Percentiles rank a stretch among this genome's conserved stretches.
phyloP scores from a whole-genome alignment of 2,888 invertebrate genomes.

The Peribatodes rhomboidaria region DNA sequence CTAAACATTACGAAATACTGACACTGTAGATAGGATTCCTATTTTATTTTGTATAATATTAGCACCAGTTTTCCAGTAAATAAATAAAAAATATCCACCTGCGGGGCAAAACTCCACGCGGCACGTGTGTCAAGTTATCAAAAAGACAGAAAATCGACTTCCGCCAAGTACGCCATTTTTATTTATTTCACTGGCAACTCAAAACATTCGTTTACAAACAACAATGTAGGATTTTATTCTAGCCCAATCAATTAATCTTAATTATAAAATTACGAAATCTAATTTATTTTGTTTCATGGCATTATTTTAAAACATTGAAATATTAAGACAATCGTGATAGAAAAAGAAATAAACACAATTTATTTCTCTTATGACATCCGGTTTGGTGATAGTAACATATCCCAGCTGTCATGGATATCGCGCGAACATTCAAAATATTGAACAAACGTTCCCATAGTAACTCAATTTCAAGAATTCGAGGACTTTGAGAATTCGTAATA shows the following conservation, averaged over 20 bases:
- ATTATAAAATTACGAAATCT: too few species aligned
- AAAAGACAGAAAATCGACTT: conserved; percentile 77
- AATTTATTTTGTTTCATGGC: too few species aligned
- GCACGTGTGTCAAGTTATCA: conserved; percentile 85
- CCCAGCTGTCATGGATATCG: neutral
- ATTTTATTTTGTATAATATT: conserved; percentile 51
- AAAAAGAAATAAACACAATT: too few species aligned
- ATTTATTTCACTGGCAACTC: conserved; percentile 65
- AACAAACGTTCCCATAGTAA: conserved; percentile 60
- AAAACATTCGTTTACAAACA: neutral
- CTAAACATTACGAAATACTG: conserved; percentile 55
- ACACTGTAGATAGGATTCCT: conserved; percentile 59
- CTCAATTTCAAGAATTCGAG: conserved; percentile 18
- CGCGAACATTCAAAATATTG: conserved; percentile 52
- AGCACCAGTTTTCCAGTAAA: conserved; percentile 61
- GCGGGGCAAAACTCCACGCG: conserved; percentile 86
- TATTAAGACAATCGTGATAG: too few species aligned
- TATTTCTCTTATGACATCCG: too few species aligned
- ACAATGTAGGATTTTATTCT: too few species aligned
- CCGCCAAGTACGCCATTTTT: conserved; percentile 72
- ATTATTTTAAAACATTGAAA: too few species aligned
- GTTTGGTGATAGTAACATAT: neutral
- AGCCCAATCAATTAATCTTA: too few species aligned
- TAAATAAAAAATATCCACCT: conserved; percentile 74
- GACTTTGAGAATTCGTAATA: neutral